These are phyloP conservation scores for Hepsetus odoe DNA, from an alignment of 2,113 vertebrate genomes.

Conservation along the genomic window DNA sequence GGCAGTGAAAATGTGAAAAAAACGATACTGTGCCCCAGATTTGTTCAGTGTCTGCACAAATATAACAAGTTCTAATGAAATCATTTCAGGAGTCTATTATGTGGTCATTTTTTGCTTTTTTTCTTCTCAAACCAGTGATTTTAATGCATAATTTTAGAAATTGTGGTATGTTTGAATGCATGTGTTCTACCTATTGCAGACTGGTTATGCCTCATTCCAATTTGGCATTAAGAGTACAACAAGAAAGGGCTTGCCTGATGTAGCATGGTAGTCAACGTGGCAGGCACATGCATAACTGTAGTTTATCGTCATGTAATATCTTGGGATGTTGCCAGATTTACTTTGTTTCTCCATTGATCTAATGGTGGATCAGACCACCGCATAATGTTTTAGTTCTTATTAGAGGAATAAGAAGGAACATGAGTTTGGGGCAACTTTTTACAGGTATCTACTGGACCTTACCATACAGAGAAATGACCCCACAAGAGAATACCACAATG, in stretches of 20 bases:
- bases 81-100: too few relatives aligned
- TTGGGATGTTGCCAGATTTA: constrained; percentile 36
- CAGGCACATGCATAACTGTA: constrained; percentile 17
- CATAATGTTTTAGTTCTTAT: constrained; percentile 5
- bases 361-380: not conserved
- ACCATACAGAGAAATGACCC: constrained; percentile 1
- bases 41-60: too few relatives aligned
- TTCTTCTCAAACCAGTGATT: not conserved
- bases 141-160: too few relatives aligned
- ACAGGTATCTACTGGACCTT: not conserved
- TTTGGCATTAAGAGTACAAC: not conserved
- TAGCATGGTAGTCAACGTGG: constrained; percentile 19
- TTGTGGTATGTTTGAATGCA: not conserved
- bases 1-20: not conserved
- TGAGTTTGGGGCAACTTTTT: not conserved
- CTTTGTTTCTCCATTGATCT: constrained; percentile 10
- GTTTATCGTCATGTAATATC: constrained; percentile 25
- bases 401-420: not conserved
- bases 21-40: not conserved
- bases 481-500: constrained; percentile 46
- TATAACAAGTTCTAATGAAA: too few relatives aligned
- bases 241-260: not conserved
- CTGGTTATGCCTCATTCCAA: not conserved
- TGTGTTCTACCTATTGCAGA: not conserved
- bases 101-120: too few relatives aligned